Conservation (phyloP, 2,797 vertebrate species). For the Cuniculus paca region DNA sequence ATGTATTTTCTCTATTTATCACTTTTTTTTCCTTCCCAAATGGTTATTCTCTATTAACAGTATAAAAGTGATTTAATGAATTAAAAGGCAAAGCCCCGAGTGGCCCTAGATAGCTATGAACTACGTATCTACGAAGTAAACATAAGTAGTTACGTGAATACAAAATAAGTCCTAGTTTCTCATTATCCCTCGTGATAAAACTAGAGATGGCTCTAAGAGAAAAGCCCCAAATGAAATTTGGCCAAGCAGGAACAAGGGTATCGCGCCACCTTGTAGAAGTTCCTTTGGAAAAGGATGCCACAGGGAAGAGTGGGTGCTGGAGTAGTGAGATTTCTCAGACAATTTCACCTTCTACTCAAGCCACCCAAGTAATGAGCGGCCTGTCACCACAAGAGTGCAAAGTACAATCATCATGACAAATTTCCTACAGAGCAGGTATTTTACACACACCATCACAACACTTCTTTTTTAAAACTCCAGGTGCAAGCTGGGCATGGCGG, state of each 20-base stretch:
- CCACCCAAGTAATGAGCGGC: background rate
- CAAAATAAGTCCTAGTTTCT: constrained; percentile 43
- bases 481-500: no score
- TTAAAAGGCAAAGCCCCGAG: constrained; percentile 21
- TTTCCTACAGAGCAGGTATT: background rate
- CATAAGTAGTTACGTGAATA: background rate
- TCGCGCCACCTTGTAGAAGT: background rate
- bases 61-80: background rate
- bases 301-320: background rate
- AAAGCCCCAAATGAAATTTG: background rate
- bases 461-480: background rate
- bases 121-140: background rate
- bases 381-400: background rate
- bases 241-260: background rate
- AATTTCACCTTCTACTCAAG: background rate
- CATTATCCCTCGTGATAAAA: background rate
- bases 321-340: background rate
- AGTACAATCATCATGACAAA: background rate
- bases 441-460: background rate
- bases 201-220: background rate
- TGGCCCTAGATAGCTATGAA: background rate
- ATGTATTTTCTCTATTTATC: background rate
- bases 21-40: background rate
- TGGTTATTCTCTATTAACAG: constrained; percentile 55
- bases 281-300: background rate